Evolutionary conservation across 2,113 vertebrate species (phyloP).

Genomic region (Pantherophis guttatus): DNA sequence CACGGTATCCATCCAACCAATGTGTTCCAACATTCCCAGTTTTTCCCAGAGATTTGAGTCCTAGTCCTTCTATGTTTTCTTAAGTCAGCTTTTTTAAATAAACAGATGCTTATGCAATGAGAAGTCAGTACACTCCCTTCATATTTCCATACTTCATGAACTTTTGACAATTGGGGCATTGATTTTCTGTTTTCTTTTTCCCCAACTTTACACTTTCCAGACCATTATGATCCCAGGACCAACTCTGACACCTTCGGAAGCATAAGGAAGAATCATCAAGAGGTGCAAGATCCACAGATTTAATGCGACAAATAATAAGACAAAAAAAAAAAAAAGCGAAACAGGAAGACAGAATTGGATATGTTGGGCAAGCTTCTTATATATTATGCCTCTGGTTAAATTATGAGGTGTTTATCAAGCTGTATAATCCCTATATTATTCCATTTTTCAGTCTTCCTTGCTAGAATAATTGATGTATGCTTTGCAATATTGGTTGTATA

Average conservation of each 20-base stretch:
- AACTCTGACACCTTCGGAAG: slow-evolving; percentile 69
- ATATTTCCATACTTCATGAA: background rate
- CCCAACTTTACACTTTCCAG: slow-evolving; percentile 59
- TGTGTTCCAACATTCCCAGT: background rate
- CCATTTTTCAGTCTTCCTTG: background rate
- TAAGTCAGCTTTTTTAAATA: background rate
- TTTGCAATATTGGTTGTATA: background rate
- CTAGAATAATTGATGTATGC: background rate
- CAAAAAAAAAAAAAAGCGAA: background rate
- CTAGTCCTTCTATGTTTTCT: background rate
- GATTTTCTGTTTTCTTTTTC: slow-evolving; percentile 22
- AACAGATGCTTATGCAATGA: background rate
- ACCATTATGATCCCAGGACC: slow-evolving; percentile 88
- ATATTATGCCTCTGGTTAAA: background rate
- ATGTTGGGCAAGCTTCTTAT: background rate
- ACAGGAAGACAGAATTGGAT: accelerated
- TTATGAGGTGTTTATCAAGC: background rate
- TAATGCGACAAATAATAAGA: slow-evolving; percentile 59
- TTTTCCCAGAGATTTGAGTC: background rate
- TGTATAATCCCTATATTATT: background rate
- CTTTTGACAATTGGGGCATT: background rate
- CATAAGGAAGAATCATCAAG: slow-evolving; percentile 64
- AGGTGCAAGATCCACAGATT: slow-evolving; percentile 53
- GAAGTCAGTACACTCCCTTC: background rate
- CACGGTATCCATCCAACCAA: too few species aligned